Evolutionary conservation across 2,113 vertebrate species (phyloP), one percentile per base, ranked within the genome.

Genomic region (Corythornis madagascariensis): DNA sequence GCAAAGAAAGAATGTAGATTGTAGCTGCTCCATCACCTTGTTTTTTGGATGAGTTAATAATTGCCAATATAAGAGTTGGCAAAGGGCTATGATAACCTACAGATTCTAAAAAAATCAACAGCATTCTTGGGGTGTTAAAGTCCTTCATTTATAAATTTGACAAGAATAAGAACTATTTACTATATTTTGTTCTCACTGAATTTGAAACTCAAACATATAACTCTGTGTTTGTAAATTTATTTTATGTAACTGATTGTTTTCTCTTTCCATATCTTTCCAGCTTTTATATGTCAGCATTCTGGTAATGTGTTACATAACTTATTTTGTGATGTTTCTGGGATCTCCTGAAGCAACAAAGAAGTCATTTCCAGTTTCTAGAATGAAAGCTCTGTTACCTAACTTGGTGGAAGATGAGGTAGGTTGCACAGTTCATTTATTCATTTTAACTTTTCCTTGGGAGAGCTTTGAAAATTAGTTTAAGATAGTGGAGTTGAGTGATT

Each of bases 261-360:
- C 11, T 84, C 12, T 11, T 90, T 77, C 25, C 10, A 12, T 56
- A 3, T 84, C 26, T 82, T 88, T 89, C 12, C 80, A 99, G 99
- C 96, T 98, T 95, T 96, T 98, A 45, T 99, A 99, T 94, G 98
- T 98, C 82, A 97, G 97, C 26, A 94, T 98, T 83, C 95, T 99
- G 92, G 97, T 99, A 35, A 86, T 98, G 43, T 99, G 98, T 95
- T 99, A 99, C 35, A 72, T 94, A 31, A 78, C 95, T 71, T 99
- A 99, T 94, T 99, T 99, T 94, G 57, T 97, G 74, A 97, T 75
- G 86, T 98, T 99, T 96, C 63, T 99, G 97, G 98, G 98, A 24
- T 99, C 99, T 78, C 88, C 97, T 94, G 98, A 98, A 87, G 98
- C 98, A 69, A 89, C 88, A 9, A 98, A 97, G 94, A 98, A 97